These are phyloP conservation scores for Lanius collurio DNA, from an alignment of 2,113 vertebrate species.

Conservation along the genomic window DNA sequence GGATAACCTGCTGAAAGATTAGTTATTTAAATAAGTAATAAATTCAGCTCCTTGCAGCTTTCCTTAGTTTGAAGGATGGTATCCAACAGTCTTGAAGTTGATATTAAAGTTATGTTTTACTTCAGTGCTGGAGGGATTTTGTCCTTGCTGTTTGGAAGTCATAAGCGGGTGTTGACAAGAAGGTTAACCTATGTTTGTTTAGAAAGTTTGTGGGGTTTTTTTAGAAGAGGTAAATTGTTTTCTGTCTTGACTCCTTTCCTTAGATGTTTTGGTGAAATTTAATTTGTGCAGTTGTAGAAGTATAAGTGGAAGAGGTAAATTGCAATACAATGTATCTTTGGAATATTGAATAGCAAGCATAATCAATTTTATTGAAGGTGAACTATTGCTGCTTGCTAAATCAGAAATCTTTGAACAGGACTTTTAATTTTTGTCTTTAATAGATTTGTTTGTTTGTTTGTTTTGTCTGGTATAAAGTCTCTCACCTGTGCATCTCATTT, in stretches of 20 bases:
- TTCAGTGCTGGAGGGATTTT: not conserved
- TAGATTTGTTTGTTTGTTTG: not conserved
- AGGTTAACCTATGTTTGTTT: not conserved
- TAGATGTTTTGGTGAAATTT: not conserved
- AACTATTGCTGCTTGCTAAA: not conserved
- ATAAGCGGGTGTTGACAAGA: not conserved
- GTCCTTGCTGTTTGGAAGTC: not conserved
- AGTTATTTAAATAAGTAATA: not conserved
- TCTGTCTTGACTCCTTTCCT: not conserved
- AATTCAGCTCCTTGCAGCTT: not conserved
- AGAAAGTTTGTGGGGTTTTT: not conserved
- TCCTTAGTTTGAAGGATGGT: not conserved
- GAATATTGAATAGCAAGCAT: not conserved
- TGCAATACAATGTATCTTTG: not conserved
- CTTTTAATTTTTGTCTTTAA: not conserved
- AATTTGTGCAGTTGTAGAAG: not conserved
- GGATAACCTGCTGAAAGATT: not conserved
- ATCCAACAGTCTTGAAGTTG: not conserved
- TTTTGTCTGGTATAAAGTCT: not conserved
- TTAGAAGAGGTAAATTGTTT: not conserved
- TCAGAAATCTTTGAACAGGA: not conserved
- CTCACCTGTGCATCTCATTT: not conserved
- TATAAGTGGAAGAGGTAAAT: not conserved
- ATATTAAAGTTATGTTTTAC: not conserved
- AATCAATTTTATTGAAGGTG: not conserved